Conservation (phyloP, 1,140 invertebrate species). For the Euura lappo region DNA sequence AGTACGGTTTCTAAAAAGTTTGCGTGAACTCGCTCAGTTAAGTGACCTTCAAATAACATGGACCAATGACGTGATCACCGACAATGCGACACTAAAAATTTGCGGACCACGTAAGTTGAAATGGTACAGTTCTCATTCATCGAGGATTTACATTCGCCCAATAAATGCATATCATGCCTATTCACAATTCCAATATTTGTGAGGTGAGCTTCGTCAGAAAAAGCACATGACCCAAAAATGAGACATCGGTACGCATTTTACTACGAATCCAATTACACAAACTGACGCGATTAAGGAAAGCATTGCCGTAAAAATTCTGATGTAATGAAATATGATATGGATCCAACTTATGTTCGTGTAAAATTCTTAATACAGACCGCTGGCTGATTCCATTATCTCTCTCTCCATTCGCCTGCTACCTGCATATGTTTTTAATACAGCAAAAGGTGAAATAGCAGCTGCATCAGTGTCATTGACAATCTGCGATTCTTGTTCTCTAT, state of each 20-base stretch:
- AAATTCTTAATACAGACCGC: constrained; percentile 14
- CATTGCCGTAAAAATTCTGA: constrained; percentile 19
- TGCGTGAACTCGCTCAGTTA: constrained; percentile 10
- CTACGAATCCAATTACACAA: constrained; percentile 23
- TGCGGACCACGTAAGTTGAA: constrained; percentile 13
- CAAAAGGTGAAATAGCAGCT: constrained; percentile 10
- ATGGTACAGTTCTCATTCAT: constrained; percentile 7
- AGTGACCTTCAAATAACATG: too few species aligned
- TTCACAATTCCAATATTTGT: constrained; percentile 3
- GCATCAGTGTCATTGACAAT: constrained; percentile 1
- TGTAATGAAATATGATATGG: constrained; percentile 26
- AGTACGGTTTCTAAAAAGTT: constrained; percentile 29
- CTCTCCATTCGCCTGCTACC: constrained; percentile 7
- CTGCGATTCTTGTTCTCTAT: background rate
- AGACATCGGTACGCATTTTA: background rate
- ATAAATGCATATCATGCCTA: constrained; percentile 16
- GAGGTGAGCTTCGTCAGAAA: too few species aligned
- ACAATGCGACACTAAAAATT: too few species aligned
- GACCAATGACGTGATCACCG: too few species aligned
- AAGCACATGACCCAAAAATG: constrained; percentile 11
- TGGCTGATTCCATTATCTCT: constrained; percentile 15
- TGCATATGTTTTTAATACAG: constrained; percentile 8
- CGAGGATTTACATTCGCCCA: constrained; percentile 17
- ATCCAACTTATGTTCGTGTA: constrained; percentile 22
- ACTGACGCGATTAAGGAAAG: constrained; percentile 21